Percentiles rank a stretch among this genome's conserved stretches.
Conservation (phyloP, 2,888 invertebrate species). For the Periphyllus acericola region DNA sequence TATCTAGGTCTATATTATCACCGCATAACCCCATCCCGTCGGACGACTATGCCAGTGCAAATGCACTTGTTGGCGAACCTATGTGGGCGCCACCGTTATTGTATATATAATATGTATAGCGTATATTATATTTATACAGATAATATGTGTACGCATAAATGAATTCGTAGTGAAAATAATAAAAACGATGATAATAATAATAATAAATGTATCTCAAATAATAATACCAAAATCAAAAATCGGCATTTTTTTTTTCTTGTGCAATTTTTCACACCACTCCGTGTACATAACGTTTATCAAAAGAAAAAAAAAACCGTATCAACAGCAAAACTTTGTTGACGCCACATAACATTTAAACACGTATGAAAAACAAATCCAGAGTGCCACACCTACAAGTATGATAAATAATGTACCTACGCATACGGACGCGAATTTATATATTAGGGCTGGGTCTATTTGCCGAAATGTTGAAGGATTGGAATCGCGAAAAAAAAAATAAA, state of each 20-base stretch:
- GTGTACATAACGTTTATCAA: slow-evolving; percentile 22
- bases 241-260: slow-evolving; percentile 41
- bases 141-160: neutral
- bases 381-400: neutral
- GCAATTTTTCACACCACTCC: slow-evolving; percentile 55
- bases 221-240: slow-evolving; percentile 2
- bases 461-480: no score
- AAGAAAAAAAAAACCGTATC: slow-evolving; percentile 12
- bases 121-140: neutral
- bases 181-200: neutral
- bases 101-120: neutral
- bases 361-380: neutral
- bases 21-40: no score
- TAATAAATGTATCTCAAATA: neutral
- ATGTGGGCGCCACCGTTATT: no score
- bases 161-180: neutral
- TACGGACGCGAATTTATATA: neutral
- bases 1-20: no score
- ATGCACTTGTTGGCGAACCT: no score
- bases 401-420: neutral
- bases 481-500: no score
- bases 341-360: slow-evolving; percentile 12
- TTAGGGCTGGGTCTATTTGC: no score
- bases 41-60: no score
- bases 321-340: slow-evolving; percentile 30